phyloP scores from a whole-genome alignment of 2,888 invertebrate genomes.

The Escarpia spicata region DNA sequence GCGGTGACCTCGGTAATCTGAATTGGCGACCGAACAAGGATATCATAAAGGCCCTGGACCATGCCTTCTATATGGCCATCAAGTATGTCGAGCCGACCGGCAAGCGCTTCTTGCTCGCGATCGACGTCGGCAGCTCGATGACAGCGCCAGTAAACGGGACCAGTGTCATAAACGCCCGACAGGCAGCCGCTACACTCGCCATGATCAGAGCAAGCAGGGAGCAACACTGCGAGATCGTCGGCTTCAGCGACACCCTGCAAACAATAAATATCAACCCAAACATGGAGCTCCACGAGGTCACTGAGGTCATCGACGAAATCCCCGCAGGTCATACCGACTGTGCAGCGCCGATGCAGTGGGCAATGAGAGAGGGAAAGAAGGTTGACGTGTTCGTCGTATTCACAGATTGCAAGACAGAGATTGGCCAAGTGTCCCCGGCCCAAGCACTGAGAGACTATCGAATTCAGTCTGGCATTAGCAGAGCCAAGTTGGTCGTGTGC shows the following conservation, averaged over 20 bases:
- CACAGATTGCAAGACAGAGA: conserved; percentile 69
- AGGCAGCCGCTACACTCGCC: conserved; percentile 71
- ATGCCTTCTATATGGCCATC: conserved; percentile 62
- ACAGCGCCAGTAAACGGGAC: conserved; percentile 63
- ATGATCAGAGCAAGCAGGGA: conserved; percentile 61
- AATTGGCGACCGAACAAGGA: conserved; percentile 53
- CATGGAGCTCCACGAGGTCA: conserved; percentile 44
- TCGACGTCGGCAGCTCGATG: conserved; percentile 70
- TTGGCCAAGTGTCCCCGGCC: conserved; percentile 67
- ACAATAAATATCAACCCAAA: conserved; percentile 40
- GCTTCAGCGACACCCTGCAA: conserved; percentile 45
- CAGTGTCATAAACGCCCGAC: conserved; percentile 66
- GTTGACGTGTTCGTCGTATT: conserved; percentile 81
- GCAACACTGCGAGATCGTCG: conserved; percentile 44
- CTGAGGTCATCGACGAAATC: conserved; percentile 28
- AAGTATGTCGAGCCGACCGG: conserved; percentile 68
- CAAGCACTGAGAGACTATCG: conserved; percentile 72
- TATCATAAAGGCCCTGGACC: conserved; percentile 52
- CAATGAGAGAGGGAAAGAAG: conserved; percentile 70
- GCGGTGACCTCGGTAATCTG: conserved; percentile 60
- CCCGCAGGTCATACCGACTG: conserved; percentile 54
- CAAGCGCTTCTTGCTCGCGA: conserved; percentile 70
- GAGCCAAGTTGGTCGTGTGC: conserved; percentile 52
- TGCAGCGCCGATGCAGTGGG: conserved; percentile 70
- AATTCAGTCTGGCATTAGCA: conserved; percentile 59